phyloP scores from a whole-genome alignment of 2,797 vertebrate genomes.

The Cygnus olor region DNA sequence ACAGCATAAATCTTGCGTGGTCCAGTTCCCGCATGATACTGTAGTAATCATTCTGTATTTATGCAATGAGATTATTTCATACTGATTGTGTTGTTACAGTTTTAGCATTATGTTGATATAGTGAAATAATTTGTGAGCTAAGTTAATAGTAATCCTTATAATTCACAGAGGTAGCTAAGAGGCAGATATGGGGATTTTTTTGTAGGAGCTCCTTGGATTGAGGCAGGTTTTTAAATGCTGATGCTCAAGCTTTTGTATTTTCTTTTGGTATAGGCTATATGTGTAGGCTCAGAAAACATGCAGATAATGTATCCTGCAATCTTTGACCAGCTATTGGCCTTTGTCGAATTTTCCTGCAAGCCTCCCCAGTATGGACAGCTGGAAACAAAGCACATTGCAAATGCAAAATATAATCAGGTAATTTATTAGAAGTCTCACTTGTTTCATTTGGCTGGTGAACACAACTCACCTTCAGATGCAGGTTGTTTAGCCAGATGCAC shows the following conservation, averaged over 20 bases:
- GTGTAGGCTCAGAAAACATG: conserved; percentile 95
- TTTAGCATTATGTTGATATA: background rate
- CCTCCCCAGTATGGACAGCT: conserved; percentile 97
- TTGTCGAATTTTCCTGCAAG: conserved; percentile 98
- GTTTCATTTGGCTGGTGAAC: conserved; percentile 32
- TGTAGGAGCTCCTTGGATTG: background rate
- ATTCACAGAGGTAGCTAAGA: background rate
- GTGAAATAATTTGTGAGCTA: background rate
- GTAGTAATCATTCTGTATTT: background rate
- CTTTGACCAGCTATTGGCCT: conserved; percentile 95
- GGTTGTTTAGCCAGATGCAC: background rate
- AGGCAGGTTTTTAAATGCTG: background rate
- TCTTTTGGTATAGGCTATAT: conserved; percentile 89
- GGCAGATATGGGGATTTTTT: background rate
- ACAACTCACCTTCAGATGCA: conserved; percentile 1
- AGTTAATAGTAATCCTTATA: background rate
- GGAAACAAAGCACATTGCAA: conserved; percentile 99
- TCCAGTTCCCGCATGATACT: background rate
- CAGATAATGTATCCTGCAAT: conserved; percentile 99
- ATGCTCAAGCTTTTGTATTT: background rate
- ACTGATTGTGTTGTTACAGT: background rate
- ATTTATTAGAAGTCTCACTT: conserved; percentile 34
- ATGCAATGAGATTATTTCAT: background rate
- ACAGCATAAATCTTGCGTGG: background rate
- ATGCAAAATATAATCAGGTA: conserved; percentile 99